Base-by-base conservation (phyloP, 2,797 vertebrate species). In the Clarias platycephalus region DNA sequence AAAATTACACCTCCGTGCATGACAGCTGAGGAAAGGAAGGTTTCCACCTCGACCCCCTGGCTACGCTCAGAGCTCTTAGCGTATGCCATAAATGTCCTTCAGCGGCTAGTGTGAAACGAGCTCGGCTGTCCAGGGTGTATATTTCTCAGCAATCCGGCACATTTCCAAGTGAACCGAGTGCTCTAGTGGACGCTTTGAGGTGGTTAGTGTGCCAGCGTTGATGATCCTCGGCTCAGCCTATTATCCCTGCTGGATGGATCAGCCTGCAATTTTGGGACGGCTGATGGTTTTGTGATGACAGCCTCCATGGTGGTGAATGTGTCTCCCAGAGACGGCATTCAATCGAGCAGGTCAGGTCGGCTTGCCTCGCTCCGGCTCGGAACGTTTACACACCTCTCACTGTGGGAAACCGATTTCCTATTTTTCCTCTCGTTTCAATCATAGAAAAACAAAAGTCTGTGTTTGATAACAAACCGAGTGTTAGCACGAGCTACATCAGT, bases 11-110 rank as follows among this genome's bases (percentile, higher is more conserved):
- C 86, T 85, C 78, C 22, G 3, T 62, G 88, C 88, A 80, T 82
- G 84, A 91, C 83, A 83, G 82, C 88, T 40, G 22, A 76, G 80
- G 75, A 81, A 85, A 82, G 83, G 67, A 85, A 84, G 84, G 90
- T 68, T 76, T 26, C 44, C 83, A 81, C 85, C 66, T 82, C 91
- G 86, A 85, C 83, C 82, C 88, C 82, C 90, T 90, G 83, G 82
- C 86, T 77, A 53, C 72, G 84, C 87, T 90, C 89, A 91, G 92
- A 91, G 92, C 90, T 92, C 92, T 91, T 88, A 92, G 89, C 88
- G 87, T 88, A 88, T 88, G 88, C 88, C 83, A 80, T 92, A 87
- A 67, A 67, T 86, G 89, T 89, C 88, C 89, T 91, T 91, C 90
- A 86, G 88, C 77, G 16, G 88, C 84, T 87, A 15, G 76, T 62